phyloP scores from a whole-genome alignment of 2,888 invertebrate species.

The Gymnoscelis rufifasciata region DNA sequence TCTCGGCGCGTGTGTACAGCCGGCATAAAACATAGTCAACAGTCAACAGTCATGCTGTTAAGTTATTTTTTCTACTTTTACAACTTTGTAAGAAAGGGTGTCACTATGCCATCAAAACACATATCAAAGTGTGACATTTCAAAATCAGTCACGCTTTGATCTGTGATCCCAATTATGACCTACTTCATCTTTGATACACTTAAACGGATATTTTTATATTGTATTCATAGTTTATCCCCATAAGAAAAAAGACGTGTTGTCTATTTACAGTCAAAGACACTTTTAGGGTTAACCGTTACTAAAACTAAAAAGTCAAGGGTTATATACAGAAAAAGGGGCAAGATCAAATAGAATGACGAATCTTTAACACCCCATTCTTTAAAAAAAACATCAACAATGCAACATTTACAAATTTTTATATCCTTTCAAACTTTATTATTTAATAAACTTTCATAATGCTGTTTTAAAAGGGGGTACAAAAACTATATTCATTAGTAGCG shows the following conservation, averaged over 20 bases:
- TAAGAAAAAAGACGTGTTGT: constrained; percentile 4
- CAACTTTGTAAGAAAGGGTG: no score
- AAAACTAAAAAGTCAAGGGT: constrained; percentile 45
- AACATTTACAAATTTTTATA: constrained; percentile 73
- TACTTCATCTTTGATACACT: constrained; percentile 43
- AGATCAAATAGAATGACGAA: constrained; percentile 64
- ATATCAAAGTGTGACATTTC: constrained; percentile 40
- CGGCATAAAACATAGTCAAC: no score
- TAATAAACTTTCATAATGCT: constrained; percentile 54
- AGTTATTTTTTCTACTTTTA: no score
- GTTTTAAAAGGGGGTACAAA: constrained; percentile 44
- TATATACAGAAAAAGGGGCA: constrained; percentile 44
- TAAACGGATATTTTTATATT: constrained; percentile 16
- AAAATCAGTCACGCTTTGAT: constrained; percentile 50
- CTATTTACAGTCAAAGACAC: constrained; percentile 18
- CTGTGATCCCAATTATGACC: constrained; percentile 50
- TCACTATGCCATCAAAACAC: constrained; percentile 44
- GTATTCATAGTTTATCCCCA: constrained; percentile 12
- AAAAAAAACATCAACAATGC: constrained; percentile 46
- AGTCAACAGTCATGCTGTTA: no score
- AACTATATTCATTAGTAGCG: constrained; percentile 68
- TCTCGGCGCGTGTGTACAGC: no score
- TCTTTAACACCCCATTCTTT: constrained; percentile 56
- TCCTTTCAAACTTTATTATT: constrained; percentile 66
- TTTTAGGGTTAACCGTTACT: constrained; percentile 49